Evolutionary conservation across 1,140 invertebrate species (phyloP).

Genomic region (Sycophila sp.): DNA sequence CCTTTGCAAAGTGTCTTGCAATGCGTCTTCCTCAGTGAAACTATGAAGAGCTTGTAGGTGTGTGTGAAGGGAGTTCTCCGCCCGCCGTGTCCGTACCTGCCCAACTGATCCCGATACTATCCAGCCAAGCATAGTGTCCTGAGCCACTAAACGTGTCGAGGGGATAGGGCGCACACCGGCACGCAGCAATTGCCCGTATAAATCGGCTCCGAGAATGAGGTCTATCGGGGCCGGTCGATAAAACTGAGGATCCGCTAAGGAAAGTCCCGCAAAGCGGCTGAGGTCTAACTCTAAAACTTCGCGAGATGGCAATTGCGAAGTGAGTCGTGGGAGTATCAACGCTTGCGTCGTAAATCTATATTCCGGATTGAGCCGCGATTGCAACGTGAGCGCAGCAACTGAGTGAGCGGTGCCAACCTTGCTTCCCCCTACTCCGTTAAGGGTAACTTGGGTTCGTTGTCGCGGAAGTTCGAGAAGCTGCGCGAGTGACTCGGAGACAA

Average conservation of each 20-base stretch:
- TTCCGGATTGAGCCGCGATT: neutral
- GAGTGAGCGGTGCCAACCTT: neutral
- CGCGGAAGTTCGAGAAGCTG: neutral
- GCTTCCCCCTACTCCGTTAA: neutral
- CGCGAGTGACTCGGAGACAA: neutral
- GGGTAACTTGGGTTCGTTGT: too few relatives aligned
- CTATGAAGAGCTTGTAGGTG: too few relatives aligned
- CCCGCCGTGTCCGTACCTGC: constrained; percentile 11
- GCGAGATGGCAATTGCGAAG: neutral
- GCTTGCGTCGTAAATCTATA: neutral
- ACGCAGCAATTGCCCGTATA: constrained; percentile 26
- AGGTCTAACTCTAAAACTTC: neutral
- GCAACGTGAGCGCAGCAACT: neutral
- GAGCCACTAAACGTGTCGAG: constrained; percentile 38
- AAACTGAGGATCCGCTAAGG: constrained; percentile 37
- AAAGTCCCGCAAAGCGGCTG: neutral
- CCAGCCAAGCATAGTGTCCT: constrained; percentile 49
- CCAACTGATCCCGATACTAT: constrained; percentile 43
- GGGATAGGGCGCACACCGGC: neutral
- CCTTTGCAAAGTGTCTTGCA: neutral
- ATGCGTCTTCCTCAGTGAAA: too few relatives aligned
- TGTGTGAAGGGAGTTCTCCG: neutral
- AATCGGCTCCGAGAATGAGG: constrained; percentile 34
- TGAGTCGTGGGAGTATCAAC: neutral
- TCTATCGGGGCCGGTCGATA: constrained; percentile 7